Evolutionary conservation across 2,113 vertebrate species (phyloP).

Genomic region (Uria aalge): DNA sequence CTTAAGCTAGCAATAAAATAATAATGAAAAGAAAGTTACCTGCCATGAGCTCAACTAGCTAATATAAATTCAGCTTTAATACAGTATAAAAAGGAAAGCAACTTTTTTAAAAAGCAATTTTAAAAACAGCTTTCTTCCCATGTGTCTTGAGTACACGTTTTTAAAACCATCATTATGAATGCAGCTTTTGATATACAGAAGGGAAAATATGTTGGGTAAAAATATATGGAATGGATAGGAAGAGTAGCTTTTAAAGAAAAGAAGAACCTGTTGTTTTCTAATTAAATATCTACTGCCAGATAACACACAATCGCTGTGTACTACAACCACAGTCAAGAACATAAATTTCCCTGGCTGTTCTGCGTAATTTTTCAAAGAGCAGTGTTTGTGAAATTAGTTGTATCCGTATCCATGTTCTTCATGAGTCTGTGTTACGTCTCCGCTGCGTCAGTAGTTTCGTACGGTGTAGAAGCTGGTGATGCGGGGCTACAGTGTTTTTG

Average conservation of each 20-base stretch:
- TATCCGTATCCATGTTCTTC: neutral
- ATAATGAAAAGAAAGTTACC: neutral
- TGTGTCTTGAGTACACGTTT: neutral
- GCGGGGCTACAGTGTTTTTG: neutral
- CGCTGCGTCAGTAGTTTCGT: neutral
- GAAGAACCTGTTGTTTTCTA: neutral
- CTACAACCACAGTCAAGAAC: neutral
- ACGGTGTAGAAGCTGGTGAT: neutral
- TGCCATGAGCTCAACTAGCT: neutral
- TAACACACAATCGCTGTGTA: neutral
- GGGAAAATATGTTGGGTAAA: neutral
- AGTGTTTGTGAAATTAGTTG: neutral
- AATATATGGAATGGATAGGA: neutral
- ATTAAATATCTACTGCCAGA: neutral
- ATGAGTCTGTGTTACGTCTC: neutral
- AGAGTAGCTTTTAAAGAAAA: neutral
- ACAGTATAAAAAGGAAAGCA: neutral
- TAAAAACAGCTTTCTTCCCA: neutral
- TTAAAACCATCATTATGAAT: fast-evolving
- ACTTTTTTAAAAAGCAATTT: neutral
- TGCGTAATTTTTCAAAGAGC: neutral
- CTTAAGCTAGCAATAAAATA: neutral
- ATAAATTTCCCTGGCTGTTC: neutral
- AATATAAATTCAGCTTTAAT: neutral
- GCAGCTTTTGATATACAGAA: neutral